A percentile compares a stretch with the other conserved stretches of the same genome.
These are phyloP conservation scores for Spea hammondii DNA, from an alignment of 2,797 vertebrate species.

Conservation along the genomic window DNA sequence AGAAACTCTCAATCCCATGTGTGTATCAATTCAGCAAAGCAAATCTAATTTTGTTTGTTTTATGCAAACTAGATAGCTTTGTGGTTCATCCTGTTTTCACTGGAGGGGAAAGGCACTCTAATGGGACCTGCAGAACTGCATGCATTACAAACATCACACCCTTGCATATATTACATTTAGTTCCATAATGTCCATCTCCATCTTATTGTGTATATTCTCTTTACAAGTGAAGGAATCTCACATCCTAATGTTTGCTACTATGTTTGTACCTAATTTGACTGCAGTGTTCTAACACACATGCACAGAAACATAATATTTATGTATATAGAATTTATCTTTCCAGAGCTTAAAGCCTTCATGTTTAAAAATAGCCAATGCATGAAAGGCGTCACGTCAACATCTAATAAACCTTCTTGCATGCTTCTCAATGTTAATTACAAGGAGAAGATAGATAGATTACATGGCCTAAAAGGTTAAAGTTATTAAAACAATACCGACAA, in stretches of 20 bases:
- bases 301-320: conserved; percentile 65
- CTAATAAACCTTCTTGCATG: conserved; percentile 64
- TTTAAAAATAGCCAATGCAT: conserved; percentile 59
- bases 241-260: conserved; percentile 71
- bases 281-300: conserved; percentile 65
- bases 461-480: conserved; percentile 51
- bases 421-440: conserved; percentile 73
- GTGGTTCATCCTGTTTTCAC: conserved; percentile 91
- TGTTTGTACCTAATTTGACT: conserved; percentile 75
- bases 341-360: conserved; percentile 57
- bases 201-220: conserved; percentile 75
- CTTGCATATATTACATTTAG: conserved; percentile 95
- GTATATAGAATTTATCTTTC: conserved; percentile 58
- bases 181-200: conserved; percentile 78
- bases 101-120: conserved; percentile 91
- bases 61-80: conserved; percentile 98
- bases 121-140: conserved; percentile 86
- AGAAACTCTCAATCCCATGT: conserved; percentile 96
- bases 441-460: conserved; percentile 55
- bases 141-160: conserved; percentile 90
- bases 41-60: conserved; percentile 99
- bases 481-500: conserved; percentile 50
- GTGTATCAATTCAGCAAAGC: conserved; percentile 99
- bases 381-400: conserved; percentile 59
- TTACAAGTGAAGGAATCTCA: conserved; percentile 71